phyloP scores from a whole-genome alignment of 2,113 vertebrate species.

The Myotis yumanensis region DNA sequence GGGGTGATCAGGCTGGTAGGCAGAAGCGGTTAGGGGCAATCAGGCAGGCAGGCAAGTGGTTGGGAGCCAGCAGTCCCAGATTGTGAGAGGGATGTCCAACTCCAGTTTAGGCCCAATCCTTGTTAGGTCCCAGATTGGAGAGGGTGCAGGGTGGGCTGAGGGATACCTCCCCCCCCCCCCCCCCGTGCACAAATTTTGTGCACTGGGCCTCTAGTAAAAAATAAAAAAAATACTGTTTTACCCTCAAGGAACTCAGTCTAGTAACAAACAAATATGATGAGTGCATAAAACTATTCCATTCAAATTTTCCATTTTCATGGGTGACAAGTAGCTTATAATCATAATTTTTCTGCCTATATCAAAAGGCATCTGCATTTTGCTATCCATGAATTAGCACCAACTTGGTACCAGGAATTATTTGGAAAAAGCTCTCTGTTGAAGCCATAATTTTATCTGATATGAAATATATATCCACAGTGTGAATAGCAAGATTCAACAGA shows the following conservation, averaged over 20 bases:
- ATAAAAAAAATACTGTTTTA: conserved; percentile 22
- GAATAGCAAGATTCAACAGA: neutral
- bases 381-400: conserved; percentile 50
- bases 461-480: neutral
- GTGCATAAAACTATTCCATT: neutral
- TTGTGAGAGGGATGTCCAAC: too few relatives aligned
- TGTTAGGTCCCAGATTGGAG: too few relatives aligned
- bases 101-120: too few relatives aligned
- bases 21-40: too few relatives aligned
- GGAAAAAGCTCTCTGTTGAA: conserved; percentile 29
- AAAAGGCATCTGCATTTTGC: neutral
- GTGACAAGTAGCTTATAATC: neutral
- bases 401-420: neutral
- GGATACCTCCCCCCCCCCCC: too few relatives aligned
- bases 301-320: neutral
- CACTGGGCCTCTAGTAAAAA: neutral
- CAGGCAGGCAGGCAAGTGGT: too few relatives aligned
- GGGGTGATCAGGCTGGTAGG: too few relatives aligned
- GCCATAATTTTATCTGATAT: neutral
- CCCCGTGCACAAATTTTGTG: too few relatives aligned
- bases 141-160: too few relatives aligned
- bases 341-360: neutral
- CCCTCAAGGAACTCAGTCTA: neutral
- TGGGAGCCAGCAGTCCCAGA: too few relatives aligned
- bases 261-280: neutral